Evolutionary conservation across 2,797 vertebrate genomes (phyloP).

Genomic region (Phrynocephalus vlangalii): DNA sequence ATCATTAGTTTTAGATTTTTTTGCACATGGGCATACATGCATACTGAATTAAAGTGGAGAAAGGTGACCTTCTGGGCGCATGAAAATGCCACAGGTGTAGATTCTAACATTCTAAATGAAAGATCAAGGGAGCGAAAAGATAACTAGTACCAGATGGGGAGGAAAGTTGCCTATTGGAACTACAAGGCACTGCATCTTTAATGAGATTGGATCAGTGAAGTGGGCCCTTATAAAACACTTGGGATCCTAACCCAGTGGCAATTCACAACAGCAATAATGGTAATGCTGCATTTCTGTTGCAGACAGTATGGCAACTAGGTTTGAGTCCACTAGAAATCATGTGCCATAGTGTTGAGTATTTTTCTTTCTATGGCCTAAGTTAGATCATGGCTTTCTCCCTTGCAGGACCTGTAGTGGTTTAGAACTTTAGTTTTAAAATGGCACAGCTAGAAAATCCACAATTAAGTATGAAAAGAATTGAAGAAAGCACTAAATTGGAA

Average conservation of each 20-base stretch:
- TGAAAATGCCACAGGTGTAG: no score
- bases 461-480: no score
- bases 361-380: not conserved
- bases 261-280: not conserved
- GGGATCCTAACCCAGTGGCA: not conserved
- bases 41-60: not conserved
- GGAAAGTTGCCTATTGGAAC: not conserved
- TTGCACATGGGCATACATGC: not conserved
- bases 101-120: not conserved
- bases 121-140: not conserved
- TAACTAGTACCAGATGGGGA: not conserved
- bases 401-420: no score
- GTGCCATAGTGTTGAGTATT: not conserved
- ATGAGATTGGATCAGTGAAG: not conserved
- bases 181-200: not conserved
- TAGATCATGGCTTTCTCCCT: no score
- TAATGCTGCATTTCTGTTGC: not conserved
- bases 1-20: not conserved
- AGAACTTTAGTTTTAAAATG: no score
- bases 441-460: no score
- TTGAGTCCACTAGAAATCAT: not conserved
- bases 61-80: no score
- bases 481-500: no score
- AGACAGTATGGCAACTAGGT: not conserved
- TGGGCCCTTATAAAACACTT: not conserved